Conservation (phyloP, 2,888 invertebrate genomes). For the Caenorhabditis sulstoni region DNA sequence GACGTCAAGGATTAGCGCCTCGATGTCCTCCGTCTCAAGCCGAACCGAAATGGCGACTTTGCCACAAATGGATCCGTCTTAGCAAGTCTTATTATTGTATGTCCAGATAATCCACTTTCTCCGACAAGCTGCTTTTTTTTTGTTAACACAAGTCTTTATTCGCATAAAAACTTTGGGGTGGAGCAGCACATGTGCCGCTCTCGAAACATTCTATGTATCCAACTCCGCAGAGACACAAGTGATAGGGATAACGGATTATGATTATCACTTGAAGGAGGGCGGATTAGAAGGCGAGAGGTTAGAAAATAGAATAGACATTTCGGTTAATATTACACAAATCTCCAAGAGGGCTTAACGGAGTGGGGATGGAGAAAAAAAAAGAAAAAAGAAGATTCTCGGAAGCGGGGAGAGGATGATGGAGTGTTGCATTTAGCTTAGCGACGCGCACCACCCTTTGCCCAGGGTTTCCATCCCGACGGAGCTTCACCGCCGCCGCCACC, state of each 20-base stretch:
- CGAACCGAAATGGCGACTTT: too few species aligned
- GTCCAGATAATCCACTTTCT: constrained; percentile 14
- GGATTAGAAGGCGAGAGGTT: constrained; percentile 26
- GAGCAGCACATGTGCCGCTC: constrained; percentile 9
- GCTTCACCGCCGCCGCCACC: constrained; percentile 67
- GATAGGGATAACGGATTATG: neutral
- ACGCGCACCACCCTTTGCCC: constrained; percentile 60
- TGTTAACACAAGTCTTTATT: constrained; percentile 54
- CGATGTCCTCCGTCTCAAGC: too few species aligned
- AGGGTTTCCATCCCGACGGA: constrained; percentile 70
- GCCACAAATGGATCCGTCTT: too few species aligned
- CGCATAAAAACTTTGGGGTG: constrained; percentile 30
- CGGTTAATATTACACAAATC: constrained; percentile 24
- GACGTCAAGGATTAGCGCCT: constrained; percentile 48
- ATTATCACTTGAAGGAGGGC: neutral
- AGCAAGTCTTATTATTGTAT: constrained; percentile 6
- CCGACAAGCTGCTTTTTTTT: too few species aligned
- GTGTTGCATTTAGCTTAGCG: constrained; percentile 28
- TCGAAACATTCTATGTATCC: neutral
- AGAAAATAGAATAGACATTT: constrained; percentile 33
- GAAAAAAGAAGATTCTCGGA: too few species aligned
- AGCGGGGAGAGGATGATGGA: too few species aligned
- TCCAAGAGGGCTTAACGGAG: neutral
- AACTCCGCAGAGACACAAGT: too few species aligned
- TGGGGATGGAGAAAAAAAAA: neutral